Base-by-base conservation (phyloP, 2,888 invertebrate species). In the Hipparchia sbordonii region DNA sequence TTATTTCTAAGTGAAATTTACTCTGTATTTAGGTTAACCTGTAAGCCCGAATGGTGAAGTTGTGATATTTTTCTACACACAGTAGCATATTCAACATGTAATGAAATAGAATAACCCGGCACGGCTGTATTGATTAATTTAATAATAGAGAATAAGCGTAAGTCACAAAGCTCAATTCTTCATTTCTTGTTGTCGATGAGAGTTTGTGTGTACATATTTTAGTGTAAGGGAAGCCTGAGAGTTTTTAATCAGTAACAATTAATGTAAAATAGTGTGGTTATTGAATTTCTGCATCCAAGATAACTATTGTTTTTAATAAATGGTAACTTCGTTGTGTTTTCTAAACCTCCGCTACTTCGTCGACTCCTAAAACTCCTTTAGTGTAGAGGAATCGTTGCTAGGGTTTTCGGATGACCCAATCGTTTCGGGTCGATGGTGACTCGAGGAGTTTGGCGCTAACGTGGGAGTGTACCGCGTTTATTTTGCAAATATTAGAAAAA, bases 201-300 rank as follows among this genome's bases (percentile, higher is more conserved):
- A 89, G 89, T 89, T 89, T 91, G 91, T 90, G 91, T 92, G 91
- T 90, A 93, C 90, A 92, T 91, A 91, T 86, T 69, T 91, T 91
- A 92, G 91, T 84, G 84, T 93, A 92, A 93, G 93, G 89, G 87
- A 89, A 90, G 85, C 89, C 89, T 89, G 91, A 90, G 88, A 88
- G 70, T 90, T 83, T 86, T 87, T 87, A 85, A 89, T 86, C 87
- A 82, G 78, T 84, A 60, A 39, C 8, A 48, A 48, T 48, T 8
- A 82, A 85, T 87, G 87, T 88, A 86, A 86, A 85, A 84, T 85
- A 84, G 86, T 84, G 82, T 87, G 84, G 79, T 85, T 82, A 83
- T 84, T 57, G 57, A 57, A 13, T 57, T 57, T 13, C 8, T 85
- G 82, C 63, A 73, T 77, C 68, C 85, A 85, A 65, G 86, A 85